These are phyloP conservation scores for Anas platyrhynchos DNA, from an alignment of 2,113 vertebrate genomes.

Conservation along the genomic window DNA sequence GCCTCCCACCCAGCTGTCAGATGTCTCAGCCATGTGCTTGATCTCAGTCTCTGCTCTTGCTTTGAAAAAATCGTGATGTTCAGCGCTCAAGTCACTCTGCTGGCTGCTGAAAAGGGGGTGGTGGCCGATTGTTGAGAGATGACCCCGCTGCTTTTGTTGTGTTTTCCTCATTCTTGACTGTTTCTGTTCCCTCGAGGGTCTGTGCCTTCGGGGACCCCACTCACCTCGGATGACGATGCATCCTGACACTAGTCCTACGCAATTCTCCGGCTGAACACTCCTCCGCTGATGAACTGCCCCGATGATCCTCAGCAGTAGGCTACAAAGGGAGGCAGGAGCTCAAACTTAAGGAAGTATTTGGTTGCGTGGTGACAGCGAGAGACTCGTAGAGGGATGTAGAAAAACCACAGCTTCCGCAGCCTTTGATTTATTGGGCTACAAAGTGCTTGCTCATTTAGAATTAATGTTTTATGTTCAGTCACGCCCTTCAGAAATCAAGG, in stretches of 20 bases:
- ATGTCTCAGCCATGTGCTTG: not conserved
- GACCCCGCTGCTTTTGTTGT: not conserved
- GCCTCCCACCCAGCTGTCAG: conserved; percentile 27
- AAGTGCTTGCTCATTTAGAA: not conserved
- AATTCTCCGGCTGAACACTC: fast-evolving
- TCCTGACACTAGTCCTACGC: not conserved
- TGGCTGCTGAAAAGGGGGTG: not conserved
- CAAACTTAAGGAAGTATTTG: not conserved
- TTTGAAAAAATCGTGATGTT: not conserved
- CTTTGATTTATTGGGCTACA: not conserved
- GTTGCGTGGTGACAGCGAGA: not conserved
- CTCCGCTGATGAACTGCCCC: not conserved
- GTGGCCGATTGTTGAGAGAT: not conserved
- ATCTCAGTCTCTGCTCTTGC: conserved; percentile 23
- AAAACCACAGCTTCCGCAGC: not conserved
- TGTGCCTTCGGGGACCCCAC: not conserved
- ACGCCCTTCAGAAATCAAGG: not conserved
- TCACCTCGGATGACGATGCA: fast-evolving
- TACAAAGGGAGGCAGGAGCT: not conserved
- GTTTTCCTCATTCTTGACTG: not conserved
- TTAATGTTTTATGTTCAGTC: not conserved
- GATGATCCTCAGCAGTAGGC: not conserved
- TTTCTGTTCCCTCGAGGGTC: not conserved
- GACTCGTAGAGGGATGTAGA: not conserved
- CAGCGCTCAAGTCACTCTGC: not conserved